These are phyloP conservation scores for Coelopa pilipes DNA, from an alignment of 2,888 invertebrate genomes.

Conservation along the genomic window DNA sequence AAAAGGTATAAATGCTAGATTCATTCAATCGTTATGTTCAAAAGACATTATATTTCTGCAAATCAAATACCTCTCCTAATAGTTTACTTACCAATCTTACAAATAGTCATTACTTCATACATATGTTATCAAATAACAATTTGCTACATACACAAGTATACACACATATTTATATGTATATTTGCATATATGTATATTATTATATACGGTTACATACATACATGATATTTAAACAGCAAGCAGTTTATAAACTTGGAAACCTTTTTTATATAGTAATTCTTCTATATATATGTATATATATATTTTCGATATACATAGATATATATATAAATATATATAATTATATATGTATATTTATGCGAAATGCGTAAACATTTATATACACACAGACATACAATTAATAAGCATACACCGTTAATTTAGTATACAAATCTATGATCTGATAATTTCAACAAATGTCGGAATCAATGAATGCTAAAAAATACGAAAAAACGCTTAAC, in stretches of 20 bases:
- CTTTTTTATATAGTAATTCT: conserved; percentile 27
- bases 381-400: conserved; percentile 20
- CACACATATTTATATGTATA: background rate
- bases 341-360: background rate
- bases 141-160: background rate
- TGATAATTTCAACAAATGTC: conserved; percentile 3
- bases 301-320: background rate
- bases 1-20: background rate
- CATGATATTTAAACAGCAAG: conserved; percentile 22
- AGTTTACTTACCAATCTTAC: background rate
- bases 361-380: conserved; percentile 21
- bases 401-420: conserved; percentile 17
- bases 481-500: background rate
- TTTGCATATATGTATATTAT: background rate
- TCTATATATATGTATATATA: background rate
- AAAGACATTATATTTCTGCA: no score
- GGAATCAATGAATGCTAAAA: conserved; percentile 2
- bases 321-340: conserved; percentile 4
- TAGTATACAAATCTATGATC: conserved; percentile 15
- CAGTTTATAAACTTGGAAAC: conserved; percentile 38
- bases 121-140: background rate
- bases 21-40: no score
- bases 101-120: background rate
- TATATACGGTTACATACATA: conserved; percentile 10
- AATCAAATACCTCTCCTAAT: no score